Evolutionary conservation across 2,888 invertebrate genomes (phyloP).

Genomic region (Crematogaster levior): DNA sequence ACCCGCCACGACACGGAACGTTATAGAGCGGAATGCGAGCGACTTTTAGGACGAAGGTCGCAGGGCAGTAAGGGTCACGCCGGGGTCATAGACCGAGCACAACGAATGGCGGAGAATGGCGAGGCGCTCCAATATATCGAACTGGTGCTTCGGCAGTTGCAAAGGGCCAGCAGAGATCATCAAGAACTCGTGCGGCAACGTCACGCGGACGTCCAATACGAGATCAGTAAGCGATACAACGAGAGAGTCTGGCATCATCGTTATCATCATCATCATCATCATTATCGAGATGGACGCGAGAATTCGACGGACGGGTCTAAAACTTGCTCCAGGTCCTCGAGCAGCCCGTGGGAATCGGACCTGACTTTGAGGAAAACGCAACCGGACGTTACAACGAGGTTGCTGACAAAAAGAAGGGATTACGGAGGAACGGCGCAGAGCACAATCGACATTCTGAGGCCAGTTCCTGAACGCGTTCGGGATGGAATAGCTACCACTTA

Average conservation of each 20-base stretch:
- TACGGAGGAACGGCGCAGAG: conserved; percentile 54
- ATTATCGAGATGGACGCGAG: conserved; percentile 1
- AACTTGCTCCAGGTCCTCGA: conserved; percentile 30
- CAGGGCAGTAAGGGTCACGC: conserved; percentile 11
- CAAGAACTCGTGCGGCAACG: conserved; percentile 78
- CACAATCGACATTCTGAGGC: conserved; percentile 37
- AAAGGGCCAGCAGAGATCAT: conserved; percentile 81
- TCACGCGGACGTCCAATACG: conserved; percentile 53
- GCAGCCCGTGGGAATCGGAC: conserved; percentile 31
- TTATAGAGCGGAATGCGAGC: conserved; percentile 56
- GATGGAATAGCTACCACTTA: conserved; percentile 42
- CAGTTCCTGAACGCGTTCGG: conserved; percentile 41
- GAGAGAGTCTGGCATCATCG: conserved; percentile 23
- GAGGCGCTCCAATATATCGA: conserved; percentile 79
- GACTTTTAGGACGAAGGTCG: conserved; percentile 39
- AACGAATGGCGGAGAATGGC: conserved; percentile 71
- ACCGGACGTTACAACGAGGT: conserved; percentile 55
- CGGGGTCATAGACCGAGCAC: conserved; percentile 53
- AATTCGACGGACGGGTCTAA: conserved; percentile 3
- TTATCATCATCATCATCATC: background rate
- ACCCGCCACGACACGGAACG: conserved; percentile 27
- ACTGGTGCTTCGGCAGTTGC: conserved; percentile 77
- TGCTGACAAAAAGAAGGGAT: conserved; percentile 61
- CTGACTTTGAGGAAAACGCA: conserved; percentile 17
- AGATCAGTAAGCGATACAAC: conserved; percentile 24